Percentiles rank a stretch among this genome's conserved stretches.
phyloP scores from a whole-genome alignment of 2,888 invertebrate species.

The Ochropleura leucogaster region DNA sequence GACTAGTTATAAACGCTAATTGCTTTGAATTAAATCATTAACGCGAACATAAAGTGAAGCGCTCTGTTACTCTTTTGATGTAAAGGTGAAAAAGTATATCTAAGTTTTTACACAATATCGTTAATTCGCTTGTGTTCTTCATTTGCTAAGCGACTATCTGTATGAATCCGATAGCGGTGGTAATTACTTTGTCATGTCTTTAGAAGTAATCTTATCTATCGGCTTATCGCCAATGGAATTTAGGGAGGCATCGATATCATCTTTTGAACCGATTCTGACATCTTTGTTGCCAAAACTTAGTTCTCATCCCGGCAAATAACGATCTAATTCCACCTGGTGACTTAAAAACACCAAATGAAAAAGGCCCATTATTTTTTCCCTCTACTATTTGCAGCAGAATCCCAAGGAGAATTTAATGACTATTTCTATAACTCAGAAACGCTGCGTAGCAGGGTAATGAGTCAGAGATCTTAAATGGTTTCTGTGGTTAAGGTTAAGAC shows the following conservation, averaged over 20 bases:
- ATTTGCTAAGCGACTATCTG: neutral
- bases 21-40: conserved; percentile 28
- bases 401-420: no score
- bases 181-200: neutral
- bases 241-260: neutral
- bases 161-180: neutral
- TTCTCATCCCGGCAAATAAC: neutral
- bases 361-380: neutral
- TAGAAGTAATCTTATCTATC: conserved; percentile 3
- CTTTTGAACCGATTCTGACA: neutral
- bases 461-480: no score
- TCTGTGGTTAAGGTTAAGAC: no score
- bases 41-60: conserved; percentile 11
- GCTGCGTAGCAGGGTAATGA: no score
- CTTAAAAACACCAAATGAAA: neutral
- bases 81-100: neutral
- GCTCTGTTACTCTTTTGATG: neutral
- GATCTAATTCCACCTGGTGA: neutral
- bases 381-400: no score
- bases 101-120: neutral
- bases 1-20: conserved; percentile 9
- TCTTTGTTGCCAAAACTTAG: neutral
- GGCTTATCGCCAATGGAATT: neutral
- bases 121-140: neutral
- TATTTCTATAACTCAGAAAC: no score